Evolutionary conservation across 2,797 vertebrate species (phyloP).

Genomic region (Lateolabrax maculatus): DNA sequence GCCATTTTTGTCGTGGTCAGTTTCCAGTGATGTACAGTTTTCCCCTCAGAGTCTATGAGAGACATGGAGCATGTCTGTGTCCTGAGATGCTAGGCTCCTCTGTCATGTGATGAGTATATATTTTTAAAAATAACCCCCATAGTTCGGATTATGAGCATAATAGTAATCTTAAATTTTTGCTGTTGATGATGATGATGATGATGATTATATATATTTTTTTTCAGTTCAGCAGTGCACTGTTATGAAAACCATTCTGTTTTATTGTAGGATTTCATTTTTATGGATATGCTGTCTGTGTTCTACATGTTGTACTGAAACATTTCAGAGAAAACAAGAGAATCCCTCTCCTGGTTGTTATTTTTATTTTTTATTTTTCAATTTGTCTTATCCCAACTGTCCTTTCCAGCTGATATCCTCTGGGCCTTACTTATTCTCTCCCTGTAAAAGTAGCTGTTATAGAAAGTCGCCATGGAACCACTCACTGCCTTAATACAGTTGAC

Average conservation of each 20-base stretch:
- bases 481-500: conserved; percentile 87
- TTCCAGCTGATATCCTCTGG: conserved; percentile 68
- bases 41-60: conserved; percentile 79
- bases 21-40: conserved; percentile 85
- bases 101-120: conserved; percentile 86
- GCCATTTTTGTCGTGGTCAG: conserved; percentile 82
- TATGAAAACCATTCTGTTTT: conserved; percentile 77
- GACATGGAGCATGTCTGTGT: conserved; percentile 78
- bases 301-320: conserved; percentile 89
- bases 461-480: conserved; percentile 84
- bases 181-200: conserved; percentile 79
- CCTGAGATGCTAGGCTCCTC: conserved; percentile 80
- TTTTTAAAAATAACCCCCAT: conserved; percentile 81
- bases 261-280: conserved; percentile 78
- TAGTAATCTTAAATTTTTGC: conserved; percentile 82
- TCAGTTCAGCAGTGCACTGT: conserved; percentile 84
- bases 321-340: conserved; percentile 78
- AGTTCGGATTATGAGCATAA: conserved; percentile 82
- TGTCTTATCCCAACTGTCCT: conserved; percentile 55
- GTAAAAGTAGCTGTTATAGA: conserved; percentile 80
- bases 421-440: conserved; percentile 76
- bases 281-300: conserved; percentile 83
- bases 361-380: conserved; percentile 23
- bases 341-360: conserved; percentile 41
- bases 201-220: conserved; percentile 75